A percentile compares a stretch with the other conserved stretches of the same genome.
phyloP scores from a whole-genome alignment of 2,113 vertebrate species.

The Eudyptes chrysolophus region DNA sequence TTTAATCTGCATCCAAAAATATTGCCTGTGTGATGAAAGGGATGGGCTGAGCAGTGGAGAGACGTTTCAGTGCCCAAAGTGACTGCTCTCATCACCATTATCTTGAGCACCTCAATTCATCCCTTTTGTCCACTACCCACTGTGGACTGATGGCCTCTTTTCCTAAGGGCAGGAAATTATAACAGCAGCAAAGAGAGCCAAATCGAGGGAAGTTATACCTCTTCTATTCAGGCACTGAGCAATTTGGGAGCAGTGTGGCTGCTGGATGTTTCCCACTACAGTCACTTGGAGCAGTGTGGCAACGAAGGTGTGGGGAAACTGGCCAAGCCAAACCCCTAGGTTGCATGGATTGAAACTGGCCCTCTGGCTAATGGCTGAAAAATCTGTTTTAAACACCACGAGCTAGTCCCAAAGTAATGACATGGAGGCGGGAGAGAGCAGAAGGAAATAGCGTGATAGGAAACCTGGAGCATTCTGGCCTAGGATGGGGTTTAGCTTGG shows the following conservation, averaged over 20 bases:
- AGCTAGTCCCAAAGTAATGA: not conserved
- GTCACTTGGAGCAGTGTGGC: not conserved
- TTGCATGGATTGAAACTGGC: not conserved
- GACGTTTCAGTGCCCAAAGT: not conserved
- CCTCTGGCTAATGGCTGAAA: not conserved
- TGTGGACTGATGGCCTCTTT: not conserved
- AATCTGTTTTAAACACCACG: not conserved
- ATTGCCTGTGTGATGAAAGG: slow-evolving; percentile 1
- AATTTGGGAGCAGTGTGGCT: not conserved
- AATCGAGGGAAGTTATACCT: not conserved
- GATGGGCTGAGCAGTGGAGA: not conserved
- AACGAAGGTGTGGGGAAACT: not conserved
- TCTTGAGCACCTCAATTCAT: not conserved
- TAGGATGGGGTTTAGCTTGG: not conserved
- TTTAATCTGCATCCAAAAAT: slow-evolving; percentile 39
- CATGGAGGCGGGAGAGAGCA: not conserved
- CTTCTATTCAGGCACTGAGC: not conserved
- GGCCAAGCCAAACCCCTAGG: not conserved
- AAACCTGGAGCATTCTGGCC: not conserved
- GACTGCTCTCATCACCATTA: not conserved
- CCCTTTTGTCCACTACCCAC: not conserved
- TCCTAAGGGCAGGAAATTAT: not conserved
- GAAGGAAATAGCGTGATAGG: not conserved
- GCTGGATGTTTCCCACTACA: not conserved
- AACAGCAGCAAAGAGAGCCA: not conserved